phyloP scores from a whole-genome alignment of 2,797 vertebrate species.

The Macrochelys suwanniensis region DNA sequence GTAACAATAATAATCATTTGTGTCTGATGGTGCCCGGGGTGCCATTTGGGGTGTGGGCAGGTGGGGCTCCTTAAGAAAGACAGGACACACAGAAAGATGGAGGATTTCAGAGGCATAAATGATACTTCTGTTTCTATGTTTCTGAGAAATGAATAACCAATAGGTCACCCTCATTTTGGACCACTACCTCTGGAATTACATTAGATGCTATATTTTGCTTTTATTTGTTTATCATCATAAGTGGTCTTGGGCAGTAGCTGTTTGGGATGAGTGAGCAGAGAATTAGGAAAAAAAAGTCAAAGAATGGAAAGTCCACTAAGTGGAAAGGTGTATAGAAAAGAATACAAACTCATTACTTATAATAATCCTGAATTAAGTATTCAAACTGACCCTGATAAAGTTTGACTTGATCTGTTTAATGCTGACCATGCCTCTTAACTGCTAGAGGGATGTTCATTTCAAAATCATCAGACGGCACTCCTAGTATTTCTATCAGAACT shows the following conservation, averaged over 20 bases:
- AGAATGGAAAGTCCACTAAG: not conserved
- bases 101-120: not conserved
- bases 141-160: accelerated
- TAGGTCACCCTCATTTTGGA: not conserved
- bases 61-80: not conserved
- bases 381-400: not conserved
- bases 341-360: not conserved
- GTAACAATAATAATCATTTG: not conserved
- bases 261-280: not conserved
- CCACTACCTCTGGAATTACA: not conserved
- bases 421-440: not conserved
- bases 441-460: not conserved
- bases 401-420: not conserved
- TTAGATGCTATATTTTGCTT: not conserved
- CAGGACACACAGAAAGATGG: not conserved
- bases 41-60: too few species aligned
- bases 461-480: not conserved
- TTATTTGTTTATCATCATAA: accelerated
- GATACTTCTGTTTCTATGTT: not conserved
- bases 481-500: not conserved
- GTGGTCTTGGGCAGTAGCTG: accelerated
- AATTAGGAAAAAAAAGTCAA: not conserved
- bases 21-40: not conserved
- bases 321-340: not conserved
- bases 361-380: not conserved